Evolutionary conservation across 1,140 invertebrate genomes (phyloP).

Genomic region (Homarus americanus): DNA sequence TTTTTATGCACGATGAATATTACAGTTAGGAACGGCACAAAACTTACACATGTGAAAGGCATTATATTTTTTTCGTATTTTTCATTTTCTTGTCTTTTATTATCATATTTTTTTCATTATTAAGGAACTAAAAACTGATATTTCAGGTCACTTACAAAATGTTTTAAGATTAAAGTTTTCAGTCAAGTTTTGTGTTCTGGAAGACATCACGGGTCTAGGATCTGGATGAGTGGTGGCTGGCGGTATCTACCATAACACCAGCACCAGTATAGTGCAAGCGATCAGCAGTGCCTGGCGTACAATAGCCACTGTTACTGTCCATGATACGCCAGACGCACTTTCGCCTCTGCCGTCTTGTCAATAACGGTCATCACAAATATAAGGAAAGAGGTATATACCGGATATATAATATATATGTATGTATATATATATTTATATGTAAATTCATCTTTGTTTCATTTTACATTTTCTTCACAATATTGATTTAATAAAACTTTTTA

Average conservation of each 20-base stretch:
- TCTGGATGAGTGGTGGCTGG: neutral
- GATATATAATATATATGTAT: neutral
- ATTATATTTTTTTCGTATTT: slow-evolving; percentile 8
- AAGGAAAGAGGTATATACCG: slow-evolving; percentile 10
- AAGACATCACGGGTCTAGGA: slow-evolving; percentile 52
- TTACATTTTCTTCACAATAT: neutral
- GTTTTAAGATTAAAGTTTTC: slow-evolving; percentile 1
- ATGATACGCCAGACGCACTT: neutral
- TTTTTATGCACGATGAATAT: slow-evolving; percentile 4
- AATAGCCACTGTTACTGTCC: too few species aligned
- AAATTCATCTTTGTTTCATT: neutral
- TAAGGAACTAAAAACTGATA: slow-evolving; percentile 51
- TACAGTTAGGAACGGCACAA: slow-evolving; percentile 55
- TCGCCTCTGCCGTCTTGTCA: too few species aligned
- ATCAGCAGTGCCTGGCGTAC: too few species aligned
- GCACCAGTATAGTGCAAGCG: neutral
- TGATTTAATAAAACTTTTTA: neutral
- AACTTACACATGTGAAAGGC: slow-evolving; percentile 51
- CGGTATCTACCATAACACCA: neutral
- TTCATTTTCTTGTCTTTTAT: neutral
- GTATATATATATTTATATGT: neutral
- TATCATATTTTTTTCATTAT: neutral
- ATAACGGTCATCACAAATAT: neutral
- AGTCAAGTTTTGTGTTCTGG: slow-evolving; percentile 20
- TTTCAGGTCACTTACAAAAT: slow-evolving; percentile 43